Conservation (phyloP, 2,797 vertebrate species). For the Hyperoplus immaculatus region DNA sequence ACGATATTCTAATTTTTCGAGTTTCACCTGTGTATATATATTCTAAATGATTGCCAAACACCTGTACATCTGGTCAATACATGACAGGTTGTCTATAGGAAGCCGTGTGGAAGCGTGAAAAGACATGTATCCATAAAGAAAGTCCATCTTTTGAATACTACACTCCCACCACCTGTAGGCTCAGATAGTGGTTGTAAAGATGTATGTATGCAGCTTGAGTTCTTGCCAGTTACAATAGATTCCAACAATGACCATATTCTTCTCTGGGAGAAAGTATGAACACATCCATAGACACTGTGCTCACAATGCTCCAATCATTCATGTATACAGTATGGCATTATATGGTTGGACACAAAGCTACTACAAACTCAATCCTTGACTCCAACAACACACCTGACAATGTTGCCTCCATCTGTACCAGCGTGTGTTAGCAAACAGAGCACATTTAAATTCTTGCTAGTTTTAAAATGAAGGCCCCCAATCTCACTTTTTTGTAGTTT, state of each 20-base stretch:
- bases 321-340: not conserved
- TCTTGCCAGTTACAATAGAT: not conserved
- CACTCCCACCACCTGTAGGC: not conserved
- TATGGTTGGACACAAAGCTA: not conserved
- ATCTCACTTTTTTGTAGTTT: not conserved
- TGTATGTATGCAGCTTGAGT: not conserved
- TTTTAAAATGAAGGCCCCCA: not conserved
- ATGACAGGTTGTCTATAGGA: not conserved
- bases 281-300: not conserved
- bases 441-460: not conserved
- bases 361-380: not conserved
- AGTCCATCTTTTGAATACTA: not conserved
- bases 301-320: not conserved
- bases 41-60: not conserved
- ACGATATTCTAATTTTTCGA: too few species aligned
- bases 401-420: not conserved
- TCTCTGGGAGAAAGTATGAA: not conserved
- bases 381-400: not conserved
- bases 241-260: not conserved
- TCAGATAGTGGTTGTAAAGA: not conserved
- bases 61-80: not conserved
- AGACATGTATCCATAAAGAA: too few species aligned
- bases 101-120: not conserved
- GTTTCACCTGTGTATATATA: too few species aligned
- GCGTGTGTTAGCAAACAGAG: not conserved